phyloP scores from a whole-genome alignment of 2,888 invertebrate species.

The Platerodrilus igneus region DNA sequence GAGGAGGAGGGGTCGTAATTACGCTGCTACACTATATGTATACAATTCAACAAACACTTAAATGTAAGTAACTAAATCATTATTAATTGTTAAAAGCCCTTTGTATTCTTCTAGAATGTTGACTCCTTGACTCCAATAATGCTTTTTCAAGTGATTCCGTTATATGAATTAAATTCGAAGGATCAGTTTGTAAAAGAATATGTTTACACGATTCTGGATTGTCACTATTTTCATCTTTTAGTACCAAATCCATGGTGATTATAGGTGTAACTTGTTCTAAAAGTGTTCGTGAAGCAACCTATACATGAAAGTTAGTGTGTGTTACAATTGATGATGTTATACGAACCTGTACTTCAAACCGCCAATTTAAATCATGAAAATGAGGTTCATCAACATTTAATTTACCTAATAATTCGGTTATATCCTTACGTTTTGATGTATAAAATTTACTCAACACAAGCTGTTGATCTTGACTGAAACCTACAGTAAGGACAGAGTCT shows the following conservation, averaged over 20 bases:
- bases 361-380: conserved; percentile 61
- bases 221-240: conserved; percentile 39
- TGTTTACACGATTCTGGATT: conserved; percentile 42
- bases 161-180: conserved; percentile 58
- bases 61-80: too few relatives aligned
- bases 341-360: conserved; percentile 59
- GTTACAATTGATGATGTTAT: too few relatives aligned
- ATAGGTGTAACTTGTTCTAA: conserved; percentile 56
- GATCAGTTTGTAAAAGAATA: conserved; percentile 55
- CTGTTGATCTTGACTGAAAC: conserved; percentile 60
- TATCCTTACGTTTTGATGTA: conserved; percentile 52
- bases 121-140: conserved; percentile 57
- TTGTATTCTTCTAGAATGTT: conserved; percentile 44
- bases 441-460: conserved; percentile 58
- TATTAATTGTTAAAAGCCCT: conserved; percentile 36
- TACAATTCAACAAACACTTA: too few relatives aligned
- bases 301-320: too few relatives aligned
- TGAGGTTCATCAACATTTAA: conserved; percentile 48
- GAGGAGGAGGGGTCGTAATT: too few relatives aligned
- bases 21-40: too few relatives aligned
- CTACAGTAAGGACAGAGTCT: conserved; percentile 50
- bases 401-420: conserved; percentile 51
- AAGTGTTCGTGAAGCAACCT: conserved; percentile 58
- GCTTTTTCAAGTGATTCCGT: conserved; percentile 61
- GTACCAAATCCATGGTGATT: conserved; percentile 54